A percentile compares a stretch with the other conserved stretches of the same genome.
phyloP scores from a whole-genome alignment of 1,140 invertebrate genomes.

The Diachasma alloeum region DNA sequence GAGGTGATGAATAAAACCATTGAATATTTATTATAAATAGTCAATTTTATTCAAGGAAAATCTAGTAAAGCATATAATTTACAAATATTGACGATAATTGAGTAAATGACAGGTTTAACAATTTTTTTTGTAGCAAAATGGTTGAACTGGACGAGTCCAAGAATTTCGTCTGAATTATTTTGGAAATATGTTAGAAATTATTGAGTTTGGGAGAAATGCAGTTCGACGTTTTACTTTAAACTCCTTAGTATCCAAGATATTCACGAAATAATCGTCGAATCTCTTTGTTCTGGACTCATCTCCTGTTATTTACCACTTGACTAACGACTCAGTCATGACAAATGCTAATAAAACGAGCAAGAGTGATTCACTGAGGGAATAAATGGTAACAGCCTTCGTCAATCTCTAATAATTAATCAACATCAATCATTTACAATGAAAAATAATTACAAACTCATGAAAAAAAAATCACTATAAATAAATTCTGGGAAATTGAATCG shows the following conservation, averaged over 20 bases:
- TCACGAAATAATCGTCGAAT: not conserved
- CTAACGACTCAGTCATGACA: too few species aligned
- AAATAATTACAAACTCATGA: not conserved
- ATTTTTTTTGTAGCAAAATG: not conserved
- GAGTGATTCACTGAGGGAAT: too few species aligned
- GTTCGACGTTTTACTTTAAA: not conserved
- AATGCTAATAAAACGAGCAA: too few species aligned
- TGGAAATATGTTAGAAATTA: not conserved
- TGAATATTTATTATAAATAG: not conserved
- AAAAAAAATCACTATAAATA: not conserved
- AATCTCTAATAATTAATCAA: too few species aligned
- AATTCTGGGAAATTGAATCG: not conserved
- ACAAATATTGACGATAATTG: not conserved
- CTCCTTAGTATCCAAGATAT: not conserved
- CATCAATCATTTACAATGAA: not conserved
- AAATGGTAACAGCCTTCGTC: too few species aligned
- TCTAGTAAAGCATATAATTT: conserved; percentile 12
- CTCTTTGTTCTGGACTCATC: not conserved
- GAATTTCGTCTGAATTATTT: not conserved
- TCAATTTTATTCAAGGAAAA: not conserved
- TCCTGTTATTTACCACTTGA: not conserved
- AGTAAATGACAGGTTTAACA: not conserved
- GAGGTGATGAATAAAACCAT: not conserved
- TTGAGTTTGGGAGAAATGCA: not conserved
- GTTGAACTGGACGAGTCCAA: not conserved